Percentiles rank a stretch among this genome's conserved stretches.
Conservation (phyloP, 2,888 invertebrate genomes). For the Thumatha senex region DNA sequence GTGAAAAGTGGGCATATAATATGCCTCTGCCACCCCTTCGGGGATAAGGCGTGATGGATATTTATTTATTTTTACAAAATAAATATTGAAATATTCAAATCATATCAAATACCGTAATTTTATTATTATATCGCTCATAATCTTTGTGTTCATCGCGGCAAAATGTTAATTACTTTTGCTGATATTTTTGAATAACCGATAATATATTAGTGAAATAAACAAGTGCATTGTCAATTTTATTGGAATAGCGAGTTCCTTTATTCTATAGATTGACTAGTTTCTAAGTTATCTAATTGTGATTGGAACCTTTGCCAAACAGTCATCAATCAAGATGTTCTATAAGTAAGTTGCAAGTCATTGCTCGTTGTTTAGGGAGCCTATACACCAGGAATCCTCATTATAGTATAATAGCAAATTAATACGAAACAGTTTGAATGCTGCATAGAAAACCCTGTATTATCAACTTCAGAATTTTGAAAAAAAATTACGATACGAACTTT, state of each 20-base stretch:
- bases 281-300: conserved; percentile 15
- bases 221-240: neutral
- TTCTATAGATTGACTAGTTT: neutral
- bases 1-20: no score
- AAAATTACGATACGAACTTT: neutral
- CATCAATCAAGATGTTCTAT: conserved; percentile 39
- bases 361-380: conserved; percentile 32
- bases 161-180: neutral
- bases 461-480: neutral
- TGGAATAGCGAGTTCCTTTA: neutral
- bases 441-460: neutral
- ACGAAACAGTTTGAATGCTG: neutral
- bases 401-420: conserved; percentile 6
- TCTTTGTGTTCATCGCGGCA: neutral
- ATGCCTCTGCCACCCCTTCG: no score
- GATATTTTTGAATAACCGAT: neutral
- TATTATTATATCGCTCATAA: no score
- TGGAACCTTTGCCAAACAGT: conserved; percentile 15
- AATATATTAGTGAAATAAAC: neutral
- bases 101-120: no score
- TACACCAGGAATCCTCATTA: conserved; percentile 10
- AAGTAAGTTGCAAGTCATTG: conserved; percentile 45
- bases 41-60: no score
- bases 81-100: no score
- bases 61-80: no score